These are phyloP conservation scores for Cenopis cana DNA, from an alignment of 2,888 invertebrate species.

Conservation along the genomic window DNA sequence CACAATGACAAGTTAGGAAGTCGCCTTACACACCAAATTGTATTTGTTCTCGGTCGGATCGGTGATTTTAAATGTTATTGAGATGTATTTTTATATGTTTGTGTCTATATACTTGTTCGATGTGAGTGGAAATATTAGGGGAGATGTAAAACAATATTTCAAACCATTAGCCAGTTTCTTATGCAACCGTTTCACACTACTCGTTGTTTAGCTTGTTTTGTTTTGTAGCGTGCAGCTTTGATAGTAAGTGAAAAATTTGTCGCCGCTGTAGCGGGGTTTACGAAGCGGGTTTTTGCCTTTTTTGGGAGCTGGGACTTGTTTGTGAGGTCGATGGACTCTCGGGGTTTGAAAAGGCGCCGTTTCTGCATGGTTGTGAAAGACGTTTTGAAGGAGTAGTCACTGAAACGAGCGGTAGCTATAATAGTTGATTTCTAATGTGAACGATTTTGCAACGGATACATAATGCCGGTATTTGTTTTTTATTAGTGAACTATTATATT, in stretches of 20 bases:
- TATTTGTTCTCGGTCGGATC: too few relatives aligned
- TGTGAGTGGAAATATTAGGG: too few relatives aligned
- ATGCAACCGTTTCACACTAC: constrained; percentile 35
- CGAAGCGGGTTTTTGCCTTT: constrained; percentile 28
- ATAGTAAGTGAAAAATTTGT: constrained; percentile 45
- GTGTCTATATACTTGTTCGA: too few relatives aligned
- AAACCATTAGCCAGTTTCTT: constrained; percentile 37
- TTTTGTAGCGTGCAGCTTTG: constrained; percentile 42
- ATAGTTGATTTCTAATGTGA: too few relatives aligned
- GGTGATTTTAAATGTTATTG: too few relatives aligned
- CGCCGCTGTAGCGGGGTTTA: constrained; percentile 37
- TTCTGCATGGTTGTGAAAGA: neutral
- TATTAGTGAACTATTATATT: too few relatives aligned
- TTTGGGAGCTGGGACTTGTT: constrained; percentile 29
- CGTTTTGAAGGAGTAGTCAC: neutral
- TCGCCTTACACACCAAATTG: too few relatives aligned
- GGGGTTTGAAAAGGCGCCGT: neutral
- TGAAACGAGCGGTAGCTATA: too few relatives aligned
- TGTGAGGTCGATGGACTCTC: constrained; percentile 32
- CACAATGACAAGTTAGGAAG: too few relatives aligned
- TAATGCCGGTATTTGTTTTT: too few relatives aligned
- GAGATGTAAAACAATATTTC: constrained; percentile 22
- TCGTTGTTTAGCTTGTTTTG: constrained; percentile 24
- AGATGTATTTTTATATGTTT: too few relatives aligned
- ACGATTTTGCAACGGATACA: too few relatives aligned